These are phyloP conservation scores for Lordiphosa mommai DNA, from an alignment of 1,140 invertebrate species.

Conservation along the genomic window DNA sequence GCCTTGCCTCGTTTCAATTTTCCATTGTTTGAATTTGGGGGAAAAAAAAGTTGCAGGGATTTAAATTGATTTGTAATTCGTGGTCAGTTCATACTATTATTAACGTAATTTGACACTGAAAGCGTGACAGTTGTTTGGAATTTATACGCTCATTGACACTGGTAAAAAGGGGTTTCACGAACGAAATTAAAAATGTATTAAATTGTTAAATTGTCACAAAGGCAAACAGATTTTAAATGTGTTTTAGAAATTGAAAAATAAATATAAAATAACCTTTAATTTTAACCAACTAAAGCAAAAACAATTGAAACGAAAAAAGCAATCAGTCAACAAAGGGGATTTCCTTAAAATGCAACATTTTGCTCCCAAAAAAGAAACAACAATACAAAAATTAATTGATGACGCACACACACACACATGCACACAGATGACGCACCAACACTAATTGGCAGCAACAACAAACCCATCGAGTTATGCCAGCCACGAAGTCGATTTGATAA, in stretches of 20 bases:
- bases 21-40: neutral
- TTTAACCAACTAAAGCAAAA: too few relatives aligned
- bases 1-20: slow-evolving; percentile 24
- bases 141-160: neutral
- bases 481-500: slow-evolving; percentile 67
- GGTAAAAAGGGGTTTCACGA: too few relatives aligned
- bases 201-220: slow-evolving; percentile 35
- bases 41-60: slow-evolving; percentile 40
- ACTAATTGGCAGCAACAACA: slow-evolving; percentile 70
- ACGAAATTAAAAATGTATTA: slow-evolving; percentile 48
- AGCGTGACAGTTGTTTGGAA: slow-evolving; percentile 50
- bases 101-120: slow-evolving; percentile 64
- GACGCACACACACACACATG: slow-evolving; percentile 37
- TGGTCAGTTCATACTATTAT: slow-evolving; percentile 56
- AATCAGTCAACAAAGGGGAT: slow-evolving; percentile 53
- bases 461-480: slow-evolving; percentile 17
- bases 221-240: neutral
- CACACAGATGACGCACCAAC: slow-evolving; percentile 54
- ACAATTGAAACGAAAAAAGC: slow-evolving; percentile 28
- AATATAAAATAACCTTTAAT: too few relatives aligned
- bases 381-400: slow-evolving; percentile 73
- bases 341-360: slow-evolving; percentile 32
- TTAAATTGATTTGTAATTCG: slow-evolving; percentile 74
- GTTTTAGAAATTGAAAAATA: too few relatives aligned
- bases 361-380: slow-evolving; percentile 40